These are phyloP conservation scores for Machimus atricapillus DNA, from an alignment of 2,888 invertebrate genomes.

Conservation along the genomic window DNA sequence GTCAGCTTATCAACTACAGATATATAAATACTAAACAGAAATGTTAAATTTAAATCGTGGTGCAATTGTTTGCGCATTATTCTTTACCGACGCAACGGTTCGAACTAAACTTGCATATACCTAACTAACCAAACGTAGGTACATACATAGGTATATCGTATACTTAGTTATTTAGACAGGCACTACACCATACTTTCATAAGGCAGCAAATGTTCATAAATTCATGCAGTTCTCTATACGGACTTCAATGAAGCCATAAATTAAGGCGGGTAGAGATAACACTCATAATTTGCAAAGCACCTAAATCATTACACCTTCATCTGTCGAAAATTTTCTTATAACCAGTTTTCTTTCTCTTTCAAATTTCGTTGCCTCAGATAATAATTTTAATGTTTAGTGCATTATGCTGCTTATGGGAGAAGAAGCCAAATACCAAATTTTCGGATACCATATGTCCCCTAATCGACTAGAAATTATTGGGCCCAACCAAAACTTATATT, in stretches of 20 bases:
- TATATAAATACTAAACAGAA: not conserved
- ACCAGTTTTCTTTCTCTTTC: not conserved
- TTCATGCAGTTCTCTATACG: not conserved
- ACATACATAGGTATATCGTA: no score
- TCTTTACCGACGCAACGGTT: no score
- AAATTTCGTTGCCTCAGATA: slow-evolving; percentile 6
- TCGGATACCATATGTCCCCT: not conserved
- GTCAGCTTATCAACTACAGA: not conserved
- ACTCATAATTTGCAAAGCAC: not conserved
- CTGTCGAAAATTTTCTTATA: not conserved
- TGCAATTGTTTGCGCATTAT: not conserved
- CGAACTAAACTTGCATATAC: not conserved
- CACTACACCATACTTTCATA: not conserved
- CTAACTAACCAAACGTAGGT: not conserved
- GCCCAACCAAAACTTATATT: no score
- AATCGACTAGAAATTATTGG: slow-evolving; percentile 8
- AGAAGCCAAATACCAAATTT: not conserved
- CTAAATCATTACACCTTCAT: not conserved
- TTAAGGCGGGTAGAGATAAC: not conserved
- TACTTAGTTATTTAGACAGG: not conserved
- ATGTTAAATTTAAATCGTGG: not conserved
- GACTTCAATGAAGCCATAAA: not conserved
- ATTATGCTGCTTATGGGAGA: not conserved
- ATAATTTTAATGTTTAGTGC: not conserved
- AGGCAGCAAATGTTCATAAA: not conserved